A percentile compares a stretch with the other conserved stretches of the same genome.
phyloP scores from a whole-genome alignment of 2,888 invertebrate genomes.

The Allophyes oxyacanthae region DNA sequence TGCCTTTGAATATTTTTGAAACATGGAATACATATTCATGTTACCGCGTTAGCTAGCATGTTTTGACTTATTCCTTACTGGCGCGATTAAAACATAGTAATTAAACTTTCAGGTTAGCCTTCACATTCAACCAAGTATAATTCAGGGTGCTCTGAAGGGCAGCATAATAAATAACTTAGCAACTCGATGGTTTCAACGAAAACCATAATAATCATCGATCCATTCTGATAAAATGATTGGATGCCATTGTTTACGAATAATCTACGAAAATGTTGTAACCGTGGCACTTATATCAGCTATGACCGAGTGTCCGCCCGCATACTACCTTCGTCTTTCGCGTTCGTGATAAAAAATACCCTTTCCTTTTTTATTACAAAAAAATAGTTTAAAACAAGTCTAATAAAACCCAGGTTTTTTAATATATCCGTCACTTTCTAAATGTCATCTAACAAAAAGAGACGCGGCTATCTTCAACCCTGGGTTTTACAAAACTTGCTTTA shows the following conservation, averaged over 20 bases:
- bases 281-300: too few relatives aligned
- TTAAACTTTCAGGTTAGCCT: conserved; percentile 5
- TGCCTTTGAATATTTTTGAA: conserved; percentile 3
- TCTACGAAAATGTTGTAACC: not conserved
- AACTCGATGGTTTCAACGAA: conserved; percentile 16
- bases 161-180: conserved; percentile 6
- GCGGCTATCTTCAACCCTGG: too few relatives aligned
- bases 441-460: too few relatives aligned
- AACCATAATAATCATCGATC: conserved; percentile 22
- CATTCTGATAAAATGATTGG: not conserved
- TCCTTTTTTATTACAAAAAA: too few relatives aligned
- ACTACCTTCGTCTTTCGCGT: too few relatives aligned
- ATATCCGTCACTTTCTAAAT: too few relatives aligned
- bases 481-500: too few relatives aligned
- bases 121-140: conserved; percentile 2
- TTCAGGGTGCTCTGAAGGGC: conserved; percentile 9
- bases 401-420: too few relatives aligned
- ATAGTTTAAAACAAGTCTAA: too few relatives aligned
- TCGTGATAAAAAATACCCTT: too few relatives aligned
- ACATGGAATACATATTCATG: conserved; percentile 2
- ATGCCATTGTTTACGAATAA: not conserved
- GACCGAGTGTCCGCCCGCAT: too few relatives aligned
- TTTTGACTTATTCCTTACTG: not conserved
- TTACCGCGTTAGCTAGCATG: conserved; percentile 1
- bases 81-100: conserved; percentile 1